Base-by-base conservation (phyloP, 2,113 vertebrate species). In the Dipodomys spectabilis region DNA sequence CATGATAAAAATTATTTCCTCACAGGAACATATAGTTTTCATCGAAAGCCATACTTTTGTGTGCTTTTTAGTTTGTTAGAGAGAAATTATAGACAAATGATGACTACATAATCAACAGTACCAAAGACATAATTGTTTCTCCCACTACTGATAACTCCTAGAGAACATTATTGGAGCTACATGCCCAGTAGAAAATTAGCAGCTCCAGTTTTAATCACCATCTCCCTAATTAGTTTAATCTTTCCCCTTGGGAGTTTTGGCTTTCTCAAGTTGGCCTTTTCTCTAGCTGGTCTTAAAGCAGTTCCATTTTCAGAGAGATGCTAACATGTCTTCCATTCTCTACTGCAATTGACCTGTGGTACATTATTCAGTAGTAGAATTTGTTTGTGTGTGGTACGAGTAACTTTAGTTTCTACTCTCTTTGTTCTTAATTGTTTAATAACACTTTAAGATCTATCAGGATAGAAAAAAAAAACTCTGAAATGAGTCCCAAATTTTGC, bases 161-260 rank as follows among this genome's bases (percentile, higher is more conserved):
- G 93, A 88, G 86, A 90, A 53, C 53, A 22, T 90, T 88, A n/a
- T 71, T 79, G 25, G 71, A 30, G 30, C 23, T 64, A 12, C 6
- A 67, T 53, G 62, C 90, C 72, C 62, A 88, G 88, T 68, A 92
- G 75, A 93, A 82, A 96, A 82, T 95, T 93, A 96, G 90, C 79
- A 93, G 44, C 82, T 88, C 85, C 44, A 77, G 32, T 85, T 95
- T 94, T 94, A 96, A 94, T 95, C 85, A 96, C 82, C 9, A 13
- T 65, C 79, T 95, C 32, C 60, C 74, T 94, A 88, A 95, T 95
- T 89, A 82, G 93, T 94, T 93, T 93, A 74, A 64, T 74, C 60
- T 95, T 49, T 77, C 68, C 90, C 67, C 44, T 81, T 94, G 82
- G 74, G 93, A 88, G n/a, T 90, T 94, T 94, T 85, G 82, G 28